Conservation (phyloP, 2,888 invertebrate species). For the Pandemis cinnamomeana region DNA sequence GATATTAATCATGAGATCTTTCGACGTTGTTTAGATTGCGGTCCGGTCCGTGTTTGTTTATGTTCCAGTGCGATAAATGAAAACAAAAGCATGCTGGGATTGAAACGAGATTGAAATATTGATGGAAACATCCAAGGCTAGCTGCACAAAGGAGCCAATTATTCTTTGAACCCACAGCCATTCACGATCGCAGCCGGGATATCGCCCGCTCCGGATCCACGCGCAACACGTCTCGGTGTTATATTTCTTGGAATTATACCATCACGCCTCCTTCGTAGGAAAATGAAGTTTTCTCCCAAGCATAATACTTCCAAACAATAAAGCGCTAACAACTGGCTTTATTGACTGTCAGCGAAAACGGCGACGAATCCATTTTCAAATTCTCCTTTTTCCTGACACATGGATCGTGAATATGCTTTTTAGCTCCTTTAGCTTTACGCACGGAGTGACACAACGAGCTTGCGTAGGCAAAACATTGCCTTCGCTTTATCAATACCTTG, state of each 20-base stretch:
- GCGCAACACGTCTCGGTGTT: conserved; percentile 16
- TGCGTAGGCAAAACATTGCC: conserved; percentile 3
- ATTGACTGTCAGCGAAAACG: conserved; percentile 3
- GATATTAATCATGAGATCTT: conserved; percentile 23
- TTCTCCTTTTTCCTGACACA: conserved; percentile 2
- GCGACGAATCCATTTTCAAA: conserved; percentile 7
- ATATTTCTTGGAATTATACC: conserved; percentile 26
- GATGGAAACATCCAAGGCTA: conserved; percentile 49
- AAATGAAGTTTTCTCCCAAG: conserved; percentile 15
- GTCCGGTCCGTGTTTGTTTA: conserved; percentile 43
- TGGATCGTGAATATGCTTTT: conserved; percentile 5
- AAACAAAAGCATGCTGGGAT: conserved; percentile 52
- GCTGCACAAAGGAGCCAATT: conserved; percentile 49
- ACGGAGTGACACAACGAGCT: conserved; percentile 11
- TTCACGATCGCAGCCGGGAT: conserved; percentile 47
- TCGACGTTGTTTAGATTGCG: conserved; percentile 3
- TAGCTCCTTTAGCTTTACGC: conserved; percentile 8
- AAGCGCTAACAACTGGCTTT: conserved; percentile 10
- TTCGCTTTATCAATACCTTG: neutral
- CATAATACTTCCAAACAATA: conserved; percentile 3
- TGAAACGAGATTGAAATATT: conserved; percentile 49
- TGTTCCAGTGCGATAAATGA: conserved; percentile 46
- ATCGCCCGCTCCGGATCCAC: conserved; percentile 26
- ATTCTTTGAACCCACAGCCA: conserved; percentile 56
- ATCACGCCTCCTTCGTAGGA: conserved; percentile 12